A percentile compares a stretch with the other conserved stretches of the same genome.
phyloP scores from a whole-genome alignment of 2,797 vertebrate species.

The Spondyliosoma cantharus region DNA sequence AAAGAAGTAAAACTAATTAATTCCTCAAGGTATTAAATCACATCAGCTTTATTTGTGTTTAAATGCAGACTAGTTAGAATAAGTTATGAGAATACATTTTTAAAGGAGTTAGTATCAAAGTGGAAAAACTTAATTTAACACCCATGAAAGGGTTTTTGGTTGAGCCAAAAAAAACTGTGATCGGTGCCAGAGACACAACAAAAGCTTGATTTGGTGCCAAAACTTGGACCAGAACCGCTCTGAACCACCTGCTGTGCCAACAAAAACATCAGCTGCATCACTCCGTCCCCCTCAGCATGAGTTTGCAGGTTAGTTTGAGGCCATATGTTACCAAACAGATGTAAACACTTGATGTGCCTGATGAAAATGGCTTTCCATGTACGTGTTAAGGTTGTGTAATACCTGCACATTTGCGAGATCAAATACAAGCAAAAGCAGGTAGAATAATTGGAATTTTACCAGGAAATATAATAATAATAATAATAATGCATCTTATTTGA shows the following conservation, averaged over 20 bases:
- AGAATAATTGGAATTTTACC: not conserved
- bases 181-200: conserved; percentile 8
- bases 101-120: not conserved
- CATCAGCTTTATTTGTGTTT: not conserved
- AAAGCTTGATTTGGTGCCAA: conserved; percentile 15
- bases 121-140: not conserved
- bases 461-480: too few species aligned
- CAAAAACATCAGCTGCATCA: not conserved
- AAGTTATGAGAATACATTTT: not conserved
- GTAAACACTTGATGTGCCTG: not conserved
- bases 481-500: too few species aligned
- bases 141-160: not conserved
- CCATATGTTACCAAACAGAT: not conserved
- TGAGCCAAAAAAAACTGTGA: not conserved
- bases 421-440: not conserved
- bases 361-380: not conserved
- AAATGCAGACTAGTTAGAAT: not conserved
- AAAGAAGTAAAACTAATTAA: not conserved
- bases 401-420: too few species aligned
- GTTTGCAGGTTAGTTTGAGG: not conserved
- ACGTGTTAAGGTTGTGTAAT: not conserved
- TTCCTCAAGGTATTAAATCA: not conserved
- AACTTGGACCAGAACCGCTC: not conserved
- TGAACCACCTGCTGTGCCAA: not conserved
- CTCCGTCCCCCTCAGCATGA: conserved; percentile 1